Evolutionary conservation across 2,888 invertebrate species (phyloP), one percentile per base, ranked within the genome.

Genomic region (Heliconius aoede): DNA sequence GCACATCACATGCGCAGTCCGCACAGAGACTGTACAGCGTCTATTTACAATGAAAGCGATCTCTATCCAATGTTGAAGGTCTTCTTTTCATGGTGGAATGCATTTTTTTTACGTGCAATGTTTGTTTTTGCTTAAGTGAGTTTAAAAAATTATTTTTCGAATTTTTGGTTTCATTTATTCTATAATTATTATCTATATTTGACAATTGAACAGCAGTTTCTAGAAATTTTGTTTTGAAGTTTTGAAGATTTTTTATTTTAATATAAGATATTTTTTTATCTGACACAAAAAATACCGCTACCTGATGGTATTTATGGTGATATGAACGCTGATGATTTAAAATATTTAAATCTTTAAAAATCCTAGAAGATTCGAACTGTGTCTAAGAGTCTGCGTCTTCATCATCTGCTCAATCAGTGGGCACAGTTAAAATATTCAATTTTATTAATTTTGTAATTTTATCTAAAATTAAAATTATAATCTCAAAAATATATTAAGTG

Each of bases 1-100:
- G 69, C 72, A 81, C 68, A 81, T 79, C 79, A 81, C 86, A 81
- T 87, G 87, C 86, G 87, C 84, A 78, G 58, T 78, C 15, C 51
- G 72, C 76, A 72, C 78, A 78, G 78, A 76, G 69, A 58, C 69
- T 55, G 74, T 69, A 61, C 58, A 36, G 72, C 58, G 75, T 78
- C 77, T 80, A 75, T 77, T 76, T 78, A 78, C 75, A 64, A 24
- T 58, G 58, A 67, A 77, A 58, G 65, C 46, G 74, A 61, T 77
- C 77, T 77, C 74, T 75, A 72, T 58, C 61, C 21, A 46, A 68
- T 46, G 76, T 76, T 80, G 77, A 80, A 81, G 80, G 80, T 80
- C 76, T 72, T 69, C 76, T 76, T 80, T 78, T 78, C 28, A 74
- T 36, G 72, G 71, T 58, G 26, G 72, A 32, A 26, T 72, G 61